Conservation (phyloP, 1,140 invertebrate species). For the Caenorhabditis elegans region DNA sequence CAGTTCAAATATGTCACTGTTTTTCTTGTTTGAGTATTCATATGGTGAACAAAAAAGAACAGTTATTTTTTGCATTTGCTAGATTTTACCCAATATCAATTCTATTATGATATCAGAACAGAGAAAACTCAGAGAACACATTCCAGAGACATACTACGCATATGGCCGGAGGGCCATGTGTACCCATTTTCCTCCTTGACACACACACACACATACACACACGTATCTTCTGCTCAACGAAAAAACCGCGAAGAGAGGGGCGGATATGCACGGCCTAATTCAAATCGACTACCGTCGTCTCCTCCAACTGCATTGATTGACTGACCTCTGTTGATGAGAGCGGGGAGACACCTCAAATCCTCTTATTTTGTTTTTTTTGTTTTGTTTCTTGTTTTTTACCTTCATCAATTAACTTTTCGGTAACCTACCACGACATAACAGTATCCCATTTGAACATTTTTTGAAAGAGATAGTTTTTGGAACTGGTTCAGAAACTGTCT, state of each 20-base stretch:
- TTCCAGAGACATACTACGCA: slow-evolving; percentile 15
- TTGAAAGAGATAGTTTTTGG: no score
- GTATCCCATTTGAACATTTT: no score
- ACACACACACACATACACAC: background rate
- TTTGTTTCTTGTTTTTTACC: background rate
- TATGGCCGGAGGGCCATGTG: slow-evolving; percentile 12
- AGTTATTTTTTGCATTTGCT: no score
- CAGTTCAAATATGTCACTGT: no score
- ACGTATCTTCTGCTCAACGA: background rate
- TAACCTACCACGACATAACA: background rate
- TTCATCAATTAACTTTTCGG: background rate
- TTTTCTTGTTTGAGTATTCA: no score
- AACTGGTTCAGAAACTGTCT: no score
- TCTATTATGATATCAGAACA: no score
- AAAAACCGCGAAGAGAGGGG: background rate
- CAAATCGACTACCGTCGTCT: background rate
- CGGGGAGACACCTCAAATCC: background rate
- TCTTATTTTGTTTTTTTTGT: background rate
- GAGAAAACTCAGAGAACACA: background rate
- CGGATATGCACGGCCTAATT: slow-evolving; percentile 4
- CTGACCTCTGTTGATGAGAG: background rate
- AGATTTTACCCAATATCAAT: no score
- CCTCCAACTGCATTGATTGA: background rate
- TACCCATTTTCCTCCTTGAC: background rate
- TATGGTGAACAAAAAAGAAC: no score